Evolutionary conservation across 2,888 invertebrate genomes (phyloP), one percentile per base, ranked within the genome.

Genomic region (Lasioglossum calceatum): DNA sequence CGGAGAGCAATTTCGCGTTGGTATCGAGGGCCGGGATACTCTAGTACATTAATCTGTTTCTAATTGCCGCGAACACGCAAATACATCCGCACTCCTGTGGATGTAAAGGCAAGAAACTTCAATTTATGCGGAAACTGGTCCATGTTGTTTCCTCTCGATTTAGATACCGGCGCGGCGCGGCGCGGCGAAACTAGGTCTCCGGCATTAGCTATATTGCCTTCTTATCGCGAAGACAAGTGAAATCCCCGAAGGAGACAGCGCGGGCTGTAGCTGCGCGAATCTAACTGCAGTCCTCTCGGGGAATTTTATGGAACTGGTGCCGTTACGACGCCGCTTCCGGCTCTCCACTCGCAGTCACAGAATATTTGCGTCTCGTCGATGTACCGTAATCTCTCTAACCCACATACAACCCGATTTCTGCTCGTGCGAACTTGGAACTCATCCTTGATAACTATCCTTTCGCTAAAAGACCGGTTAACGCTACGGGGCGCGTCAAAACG

Each of bases 141-240:
- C 64, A 19, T 27, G 61, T 36, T 23, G 39, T 12, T 36, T 39
- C 67, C 58, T 75, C 73, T 19, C 54, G 70, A 82, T 82, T 85
- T 73, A 77, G 73, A 78, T 80, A 47, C 77, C 54, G 14, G 32
- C 32, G 32, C 32, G 32, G 32, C 32, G 32, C 32, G 32, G 32
- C 32, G 32, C 32, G 32, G 19, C 12, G 77, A 84, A 87, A 87
- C 80, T 88, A 74, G 85, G 75, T 87, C 81, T 79, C 87, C 27
- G 64, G 36, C 70, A 79, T 86, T 74, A 77, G 36, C 83, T 77
- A 76, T 79, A 81, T 79, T 78, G 64, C 72, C 82, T 82, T 78
- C 82, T 85, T 85, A 87, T 84, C 87, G 82, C 78, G 79, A 85
- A 74, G 85, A 89, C 81, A 88, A 89, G 77, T 67, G 75, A 85